Conservation (phyloP, 2,113 vertebrate genomes). For the Smithornis capensis region DNA sequence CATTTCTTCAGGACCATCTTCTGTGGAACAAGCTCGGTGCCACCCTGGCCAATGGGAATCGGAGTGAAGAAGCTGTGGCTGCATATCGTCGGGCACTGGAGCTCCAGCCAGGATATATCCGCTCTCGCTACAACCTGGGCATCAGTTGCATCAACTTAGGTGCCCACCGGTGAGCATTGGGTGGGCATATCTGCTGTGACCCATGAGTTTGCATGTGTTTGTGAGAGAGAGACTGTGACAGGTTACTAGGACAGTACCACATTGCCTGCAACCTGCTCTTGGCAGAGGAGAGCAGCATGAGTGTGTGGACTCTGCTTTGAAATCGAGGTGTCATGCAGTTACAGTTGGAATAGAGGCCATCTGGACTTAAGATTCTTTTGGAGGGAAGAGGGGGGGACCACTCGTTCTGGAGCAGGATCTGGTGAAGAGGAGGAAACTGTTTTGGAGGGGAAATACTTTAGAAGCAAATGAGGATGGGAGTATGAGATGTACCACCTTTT, state of each 20-base stretch:
- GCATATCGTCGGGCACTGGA: slow-evolving; percentile 92
- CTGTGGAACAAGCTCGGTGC: slow-evolving; percentile 97
- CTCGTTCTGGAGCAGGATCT: neutral
- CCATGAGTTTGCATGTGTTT: fast-evolving
- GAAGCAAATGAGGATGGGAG: neutral
- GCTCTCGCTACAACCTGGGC: slow-evolving; percentile 96
- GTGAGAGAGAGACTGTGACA: fast-evolving
- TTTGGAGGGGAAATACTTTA: neutral
- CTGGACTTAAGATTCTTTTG: neutral
- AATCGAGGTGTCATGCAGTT: neutral
- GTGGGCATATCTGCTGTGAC: neutral
- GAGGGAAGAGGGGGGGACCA: neutral
- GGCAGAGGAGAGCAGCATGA: neutral
- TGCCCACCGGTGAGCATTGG: slow-evolving; percentile 86
- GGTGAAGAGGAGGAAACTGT: neutral
- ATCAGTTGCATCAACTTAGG: slow-evolving; percentile 98
- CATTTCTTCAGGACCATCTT: slow-evolving; percentile 84
- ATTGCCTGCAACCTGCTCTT: neutral
- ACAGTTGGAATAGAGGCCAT: neutral
- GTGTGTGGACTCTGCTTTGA: neutral
- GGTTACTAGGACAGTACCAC: neutral
- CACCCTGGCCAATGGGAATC: slow-evolving; percentile 93
- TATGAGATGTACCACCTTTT: neutral
- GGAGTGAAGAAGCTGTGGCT: slow-evolving; percentile 93
- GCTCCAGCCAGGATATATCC: slow-evolving; percentile 94